Evolutionary conservation across 2,113 vertebrate genomes (phyloP).

Genomic region (Microcebus griseorufus): DNA sequence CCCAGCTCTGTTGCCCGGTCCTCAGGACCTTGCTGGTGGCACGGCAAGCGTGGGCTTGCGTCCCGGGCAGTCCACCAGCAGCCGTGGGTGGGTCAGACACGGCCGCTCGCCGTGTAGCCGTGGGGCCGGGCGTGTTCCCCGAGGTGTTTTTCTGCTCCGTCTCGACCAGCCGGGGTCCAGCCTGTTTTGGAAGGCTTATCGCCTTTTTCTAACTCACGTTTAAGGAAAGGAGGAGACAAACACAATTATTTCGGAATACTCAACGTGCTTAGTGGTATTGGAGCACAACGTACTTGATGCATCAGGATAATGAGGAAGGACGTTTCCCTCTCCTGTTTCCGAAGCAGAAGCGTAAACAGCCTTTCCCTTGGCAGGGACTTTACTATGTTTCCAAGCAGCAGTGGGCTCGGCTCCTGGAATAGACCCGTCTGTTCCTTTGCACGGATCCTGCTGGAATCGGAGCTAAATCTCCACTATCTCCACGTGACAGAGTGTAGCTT

Average conservation of each 20-base stretch:
- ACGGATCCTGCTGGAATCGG: slow-evolving; percentile 48
- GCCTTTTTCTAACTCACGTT: neutral
- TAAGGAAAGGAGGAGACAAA: neutral
- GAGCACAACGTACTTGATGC: neutral
- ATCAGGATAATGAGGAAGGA: neutral
- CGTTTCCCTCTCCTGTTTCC: neutral
- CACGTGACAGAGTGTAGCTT: slow-evolving; percentile 57
- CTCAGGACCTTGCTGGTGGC: neutral
- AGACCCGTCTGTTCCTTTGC: slow-evolving; percentile 56
- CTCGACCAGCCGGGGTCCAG: neutral
- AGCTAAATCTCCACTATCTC: slow-evolving; percentile 48
- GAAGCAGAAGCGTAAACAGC: slow-evolving; percentile 65
- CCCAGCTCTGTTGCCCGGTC: too few relatives aligned
- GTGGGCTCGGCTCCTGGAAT: slow-evolving; percentile 54
- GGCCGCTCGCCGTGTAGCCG: neutral
- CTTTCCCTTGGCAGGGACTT: slow-evolving; percentile 66
- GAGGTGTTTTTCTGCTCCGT: neutral
- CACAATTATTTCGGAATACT: neutral
- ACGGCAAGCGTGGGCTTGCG: neutral
- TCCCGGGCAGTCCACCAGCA: too few relatives aligned
- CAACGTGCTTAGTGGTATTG: neutral
- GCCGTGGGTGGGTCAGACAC: too few relatives aligned
- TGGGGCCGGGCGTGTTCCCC: neutral
- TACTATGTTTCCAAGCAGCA: slow-evolving; percentile 62
- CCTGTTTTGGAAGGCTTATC: neutral